These are phyloP conservation scores for Phalacrocorax carbo DNA, from an alignment of 2,113 vertebrate genomes.

Conservation along the genomic window DNA sequence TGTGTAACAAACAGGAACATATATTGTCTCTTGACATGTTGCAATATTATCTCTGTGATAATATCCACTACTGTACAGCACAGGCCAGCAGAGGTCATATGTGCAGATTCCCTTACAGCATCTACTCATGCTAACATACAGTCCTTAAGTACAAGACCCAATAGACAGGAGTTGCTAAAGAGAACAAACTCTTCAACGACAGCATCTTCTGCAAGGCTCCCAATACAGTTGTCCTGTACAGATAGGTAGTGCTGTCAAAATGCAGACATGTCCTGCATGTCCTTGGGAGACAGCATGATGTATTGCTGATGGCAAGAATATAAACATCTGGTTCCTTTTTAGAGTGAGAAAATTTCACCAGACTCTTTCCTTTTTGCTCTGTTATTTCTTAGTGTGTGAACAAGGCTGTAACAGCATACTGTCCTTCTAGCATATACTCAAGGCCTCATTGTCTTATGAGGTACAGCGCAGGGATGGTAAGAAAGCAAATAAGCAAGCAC, in stretches of 20 bases:
- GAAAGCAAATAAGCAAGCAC: neutral
- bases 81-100: neutral
- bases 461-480: neutral
- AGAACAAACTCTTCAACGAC: neutral
- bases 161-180: neutral
- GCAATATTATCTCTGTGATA: neutral
- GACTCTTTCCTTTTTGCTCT: neutral
- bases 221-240: neutral
- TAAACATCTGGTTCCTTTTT: neutral
- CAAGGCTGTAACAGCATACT: neutral
- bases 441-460: neutral
- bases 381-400: neutral
- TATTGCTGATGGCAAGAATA: neutral
- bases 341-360: neutral
- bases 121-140: rapidly evolving
- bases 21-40: neutral
- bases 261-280: neutral
- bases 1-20: neutral
- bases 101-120: rapidly evolving
- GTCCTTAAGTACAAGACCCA: neutral
- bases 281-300: neutral
- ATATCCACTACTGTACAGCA: rapidly evolving
- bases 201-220: neutral
- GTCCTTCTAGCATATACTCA: neutral
- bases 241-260: neutral